Evolutionary conservation across 2,797 vertebrate species (phyloP).

Genomic region (Nannoperca obscura): DNA sequence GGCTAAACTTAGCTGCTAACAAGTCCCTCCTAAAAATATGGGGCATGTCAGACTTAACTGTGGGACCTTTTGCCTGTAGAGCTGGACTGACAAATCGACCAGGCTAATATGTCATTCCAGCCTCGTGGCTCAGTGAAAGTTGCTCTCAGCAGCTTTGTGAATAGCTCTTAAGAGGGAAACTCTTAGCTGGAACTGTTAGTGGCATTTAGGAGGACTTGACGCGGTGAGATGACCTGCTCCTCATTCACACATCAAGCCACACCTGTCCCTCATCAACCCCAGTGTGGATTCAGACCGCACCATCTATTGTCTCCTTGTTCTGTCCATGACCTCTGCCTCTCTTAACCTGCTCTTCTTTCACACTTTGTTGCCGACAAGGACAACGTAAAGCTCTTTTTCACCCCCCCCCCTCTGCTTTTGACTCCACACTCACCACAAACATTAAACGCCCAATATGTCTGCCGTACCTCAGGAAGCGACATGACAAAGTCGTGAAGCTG

Average conservation of each 20-base stretch:
- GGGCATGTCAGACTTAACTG: background rate
- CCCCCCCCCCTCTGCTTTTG: background rate
- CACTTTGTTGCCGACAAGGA: background rate
- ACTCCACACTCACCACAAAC: background rate
- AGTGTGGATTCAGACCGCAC: background rate
- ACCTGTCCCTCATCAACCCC: conserved; percentile 21
- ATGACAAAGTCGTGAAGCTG: conserved; percentile 90
- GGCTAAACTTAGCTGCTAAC: background rate
- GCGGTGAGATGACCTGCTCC: conserved; percentile 18
- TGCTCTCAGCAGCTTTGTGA: conserved; percentile 1
- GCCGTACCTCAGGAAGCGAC: conserved; percentile 86
- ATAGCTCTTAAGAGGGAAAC: background rate
- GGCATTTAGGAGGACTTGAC: background rate
- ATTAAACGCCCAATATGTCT: background rate
- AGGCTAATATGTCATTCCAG: background rate
- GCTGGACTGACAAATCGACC: background rate
- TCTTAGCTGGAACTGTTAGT: background rate
- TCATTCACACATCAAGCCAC: conserved; percentile 13
- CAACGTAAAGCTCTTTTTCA: background rate
- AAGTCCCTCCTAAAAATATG: background rate
- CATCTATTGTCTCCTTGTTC: background rate
- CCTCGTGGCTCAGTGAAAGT: background rate
- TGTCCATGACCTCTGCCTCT: background rate
- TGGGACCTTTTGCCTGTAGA: background rate
- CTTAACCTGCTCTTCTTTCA: background rate